A percentile compares a stretch with the other conserved stretches of the same genome.
Conservation (phyloP, 2,888 invertebrate species). For the Pilophorus perplexus region DNA sequence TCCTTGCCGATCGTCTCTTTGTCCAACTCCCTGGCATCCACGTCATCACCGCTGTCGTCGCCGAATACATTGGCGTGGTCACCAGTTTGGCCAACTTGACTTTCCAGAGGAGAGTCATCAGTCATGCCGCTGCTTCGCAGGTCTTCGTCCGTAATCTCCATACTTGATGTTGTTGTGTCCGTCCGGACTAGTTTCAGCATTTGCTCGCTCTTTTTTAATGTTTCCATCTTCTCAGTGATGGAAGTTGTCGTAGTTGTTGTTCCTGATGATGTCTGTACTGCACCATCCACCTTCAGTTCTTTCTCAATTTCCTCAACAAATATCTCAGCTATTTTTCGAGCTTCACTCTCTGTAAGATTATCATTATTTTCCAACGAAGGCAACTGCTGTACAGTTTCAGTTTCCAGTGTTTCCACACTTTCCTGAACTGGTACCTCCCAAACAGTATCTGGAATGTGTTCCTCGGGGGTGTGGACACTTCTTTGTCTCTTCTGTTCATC, state of each 20-base stretch:
- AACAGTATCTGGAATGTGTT: constrained; percentile 56
- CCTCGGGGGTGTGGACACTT: constrained; percentile 54
- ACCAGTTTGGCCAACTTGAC: constrained; percentile 51
- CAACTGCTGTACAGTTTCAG: constrained; percentile 42
- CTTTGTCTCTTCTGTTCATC: constrained; percentile 41
- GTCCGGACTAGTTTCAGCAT: constrained; percentile 53
- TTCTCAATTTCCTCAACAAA: constrained; percentile 58
- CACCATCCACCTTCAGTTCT: constrained; percentile 55
- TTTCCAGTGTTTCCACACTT: constrained; percentile 46
- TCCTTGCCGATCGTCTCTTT: constrained; percentile 46
- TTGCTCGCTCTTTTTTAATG: constrained; percentile 45
- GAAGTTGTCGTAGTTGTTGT: constrained; percentile 17
- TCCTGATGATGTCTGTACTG: constrained; percentile 20
- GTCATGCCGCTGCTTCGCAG: constrained; percentile 67
- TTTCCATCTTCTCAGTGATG: constrained; percentile 39
- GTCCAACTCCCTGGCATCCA: constrained; percentile 45
- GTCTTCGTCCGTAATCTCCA: constrained; percentile 65
- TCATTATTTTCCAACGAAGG: not conserved
- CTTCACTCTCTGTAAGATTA: constrained; percentile 55
- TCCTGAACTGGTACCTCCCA: constrained; percentile 58
- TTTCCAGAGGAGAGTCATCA: constrained; percentile 64
- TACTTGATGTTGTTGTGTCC: constrained; percentile 57
- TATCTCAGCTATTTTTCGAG: constrained; percentile 56
- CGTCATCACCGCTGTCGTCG: constrained; percentile 47
- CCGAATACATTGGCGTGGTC: constrained; percentile 35